A percentile compares a stretch with the other conserved stretches of the same genome.
phyloP scores from a whole-genome alignment of 2,113 vertebrate species.

The Laticauda laticaudata region DNA sequence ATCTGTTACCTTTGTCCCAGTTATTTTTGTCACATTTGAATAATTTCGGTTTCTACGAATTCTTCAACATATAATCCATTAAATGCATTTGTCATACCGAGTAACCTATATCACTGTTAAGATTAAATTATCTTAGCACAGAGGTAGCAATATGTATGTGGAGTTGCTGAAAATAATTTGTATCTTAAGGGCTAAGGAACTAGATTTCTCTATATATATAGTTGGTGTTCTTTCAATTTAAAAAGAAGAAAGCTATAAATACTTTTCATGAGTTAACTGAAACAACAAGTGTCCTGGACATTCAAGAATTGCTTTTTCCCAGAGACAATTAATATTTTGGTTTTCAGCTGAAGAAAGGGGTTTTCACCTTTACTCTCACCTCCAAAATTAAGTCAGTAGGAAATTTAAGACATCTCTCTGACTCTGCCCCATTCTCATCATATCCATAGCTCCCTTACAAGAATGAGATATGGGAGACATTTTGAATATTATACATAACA shows the following conservation, averaged over 20 bases:
- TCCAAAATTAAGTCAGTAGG: background rate
- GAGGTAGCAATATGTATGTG: background rate
- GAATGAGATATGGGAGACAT: background rate
- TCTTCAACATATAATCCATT: background rate
- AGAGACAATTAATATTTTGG: background rate
- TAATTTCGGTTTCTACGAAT: background rate
- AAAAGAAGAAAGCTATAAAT: background rate
- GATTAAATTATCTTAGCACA: background rate
- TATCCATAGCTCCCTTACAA: background rate
- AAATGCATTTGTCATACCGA: background rate
- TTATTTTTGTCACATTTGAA: background rate
- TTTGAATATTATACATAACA: background rate
- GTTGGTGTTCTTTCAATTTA: background rate
- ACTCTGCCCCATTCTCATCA: background rate
- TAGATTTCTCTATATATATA: background rate
- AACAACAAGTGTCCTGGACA: background rate
- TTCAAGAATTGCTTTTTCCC: background rate
- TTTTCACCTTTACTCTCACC: background rate
- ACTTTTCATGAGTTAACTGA: background rate
- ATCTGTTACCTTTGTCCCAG: background rate
- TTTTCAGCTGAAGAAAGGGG: background rate
- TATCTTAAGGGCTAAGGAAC: background rate
- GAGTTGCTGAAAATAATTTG: background rate
- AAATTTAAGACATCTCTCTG: background rate
- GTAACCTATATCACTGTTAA: background rate